phyloP scores from a whole-genome alignment of 2,113 vertebrate species.

The Penelope pileata region DNA sequence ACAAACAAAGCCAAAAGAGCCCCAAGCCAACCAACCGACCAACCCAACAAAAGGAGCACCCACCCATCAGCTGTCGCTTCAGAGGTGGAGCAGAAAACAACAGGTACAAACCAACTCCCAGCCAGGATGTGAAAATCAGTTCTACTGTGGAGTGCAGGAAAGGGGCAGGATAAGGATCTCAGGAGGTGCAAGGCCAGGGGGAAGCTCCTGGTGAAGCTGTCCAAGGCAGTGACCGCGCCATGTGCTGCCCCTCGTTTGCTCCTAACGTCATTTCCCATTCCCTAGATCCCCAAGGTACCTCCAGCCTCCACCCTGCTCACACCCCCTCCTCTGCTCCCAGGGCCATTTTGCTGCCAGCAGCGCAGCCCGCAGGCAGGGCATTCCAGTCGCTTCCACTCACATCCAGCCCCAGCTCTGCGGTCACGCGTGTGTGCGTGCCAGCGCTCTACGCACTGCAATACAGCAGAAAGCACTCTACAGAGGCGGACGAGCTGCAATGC shows the following conservation, averaged over 20 bases:
- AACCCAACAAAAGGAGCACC: neutral
- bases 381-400: neutral
- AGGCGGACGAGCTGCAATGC: constrained; percentile 27
- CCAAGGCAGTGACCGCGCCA: neutral
- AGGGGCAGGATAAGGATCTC: neutral
- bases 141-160: neutral
- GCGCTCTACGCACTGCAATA: neutral
- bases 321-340: neutral
- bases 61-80: neutral
- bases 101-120: neutral
- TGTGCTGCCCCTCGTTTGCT: neutral
- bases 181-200: neutral
- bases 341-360: neutral
- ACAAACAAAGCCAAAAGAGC: neutral
- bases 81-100: neutral
- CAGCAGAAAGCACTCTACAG: constrained; percentile 52
- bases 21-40: neutral
- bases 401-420: neutral
- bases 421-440: neutral
- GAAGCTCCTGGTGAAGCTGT: neutral
- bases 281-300: neutral
- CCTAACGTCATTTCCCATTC: neutral
- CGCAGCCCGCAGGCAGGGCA: neutral
- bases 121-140: neutral
- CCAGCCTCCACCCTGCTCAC: neutral